Percentiles rank a stretch among this genome's conserved stretches.
Evolutionary conservation across 2,888 invertebrate genomes (phyloP).

Genomic region (Drosophila aldrichi): DNA sequence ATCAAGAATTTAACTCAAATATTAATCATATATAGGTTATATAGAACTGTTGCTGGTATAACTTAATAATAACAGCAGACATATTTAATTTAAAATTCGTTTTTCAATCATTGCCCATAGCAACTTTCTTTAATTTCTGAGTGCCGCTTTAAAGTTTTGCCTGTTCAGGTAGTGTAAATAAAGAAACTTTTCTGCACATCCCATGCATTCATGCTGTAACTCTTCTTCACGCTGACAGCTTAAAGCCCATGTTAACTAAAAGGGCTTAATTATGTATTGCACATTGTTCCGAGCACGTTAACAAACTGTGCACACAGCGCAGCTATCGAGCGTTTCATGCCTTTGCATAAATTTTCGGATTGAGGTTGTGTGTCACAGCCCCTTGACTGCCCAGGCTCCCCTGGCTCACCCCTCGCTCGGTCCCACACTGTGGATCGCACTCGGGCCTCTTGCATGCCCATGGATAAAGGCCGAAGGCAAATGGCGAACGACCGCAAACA

Average conservation of each 20-base stretch:
- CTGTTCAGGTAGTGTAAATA: background rate
- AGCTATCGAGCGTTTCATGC: conserved; percentile 64
- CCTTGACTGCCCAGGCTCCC: background rate
- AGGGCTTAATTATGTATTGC: conserved; percentile 73
- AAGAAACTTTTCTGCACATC: background rate
- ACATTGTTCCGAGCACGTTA: conserved; percentile 56
- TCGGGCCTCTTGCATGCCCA: conserved; percentile 32
- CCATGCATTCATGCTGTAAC: conserved; percentile 5
- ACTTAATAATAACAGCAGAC: no score
- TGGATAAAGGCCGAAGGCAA: conserved; percentile 47
- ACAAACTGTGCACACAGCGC: conserved; percentile 54
- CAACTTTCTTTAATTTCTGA: no score
- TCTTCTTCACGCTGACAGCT: conserved; percentile 12
- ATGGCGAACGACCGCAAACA: conserved; percentile 61
- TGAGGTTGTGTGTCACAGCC: conserved; percentile 34
- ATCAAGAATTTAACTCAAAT: no score
- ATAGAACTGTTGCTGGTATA: background rate
- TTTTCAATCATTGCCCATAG: background rate
- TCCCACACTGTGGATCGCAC: background rate
- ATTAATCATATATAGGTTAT: background rate
- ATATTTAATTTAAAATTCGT: no score
- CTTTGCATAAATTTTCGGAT: conserved; percentile 50
- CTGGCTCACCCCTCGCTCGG: background rate
- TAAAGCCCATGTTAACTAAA: conserved; percentile 58
- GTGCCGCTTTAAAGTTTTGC: background rate